phyloP scores from a whole-genome alignment of 2,797 vertebrate genomes.

The Acanthis flammea region DNA sequence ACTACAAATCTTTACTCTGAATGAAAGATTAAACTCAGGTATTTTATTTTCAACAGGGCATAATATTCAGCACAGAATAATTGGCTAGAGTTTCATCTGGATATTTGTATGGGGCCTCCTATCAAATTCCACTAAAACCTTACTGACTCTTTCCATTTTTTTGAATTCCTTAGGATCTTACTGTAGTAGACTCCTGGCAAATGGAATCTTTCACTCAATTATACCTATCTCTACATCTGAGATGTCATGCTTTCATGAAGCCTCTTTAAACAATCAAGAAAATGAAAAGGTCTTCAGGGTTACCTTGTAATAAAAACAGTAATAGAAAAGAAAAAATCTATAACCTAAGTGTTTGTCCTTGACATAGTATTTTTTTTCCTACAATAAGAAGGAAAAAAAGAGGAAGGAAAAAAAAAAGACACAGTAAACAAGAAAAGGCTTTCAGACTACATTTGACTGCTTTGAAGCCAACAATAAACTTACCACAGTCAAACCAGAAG shows the following conservation, averaged over 20 bases:
- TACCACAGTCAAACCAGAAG: constrained; percentile 25
- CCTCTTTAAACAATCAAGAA: constrained; percentile 70
- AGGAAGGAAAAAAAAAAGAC: background rate
- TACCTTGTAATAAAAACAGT: constrained; percentile 64
- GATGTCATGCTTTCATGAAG: constrained; percentile 52
- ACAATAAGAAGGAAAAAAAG: background rate
- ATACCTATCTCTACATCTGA: constrained; percentile 64
- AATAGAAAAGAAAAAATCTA: constrained; percentile 26
- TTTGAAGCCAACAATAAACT: constrained; percentile 57
- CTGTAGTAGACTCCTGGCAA: constrained; percentile 22
- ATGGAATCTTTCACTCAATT: constrained; percentile 60
- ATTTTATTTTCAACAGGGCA: constrained; percentile 65
- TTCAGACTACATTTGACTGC: constrained; percentile 46
- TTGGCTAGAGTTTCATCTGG: constrained; percentile 66
- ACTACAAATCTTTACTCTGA: constrained; percentile 75
- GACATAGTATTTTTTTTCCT: constrained; percentile 29
- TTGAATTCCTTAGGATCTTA: constrained; percentile 43
- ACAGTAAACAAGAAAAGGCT: constrained; percentile 43
- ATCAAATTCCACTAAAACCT: constrained; percentile 75
- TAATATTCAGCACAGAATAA: constrained; percentile 68
- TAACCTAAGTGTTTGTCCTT: constrained; percentile 65
- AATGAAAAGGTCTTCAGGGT: constrained; percentile 69
- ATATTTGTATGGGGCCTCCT: constrained; percentile 63
- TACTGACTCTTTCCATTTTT: constrained; percentile 66
- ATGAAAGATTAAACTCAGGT: constrained; percentile 75